phyloP scores from a whole-genome alignment of 2,113 vertebrate species.

The Protobothrops mucrosquamatus region DNA sequence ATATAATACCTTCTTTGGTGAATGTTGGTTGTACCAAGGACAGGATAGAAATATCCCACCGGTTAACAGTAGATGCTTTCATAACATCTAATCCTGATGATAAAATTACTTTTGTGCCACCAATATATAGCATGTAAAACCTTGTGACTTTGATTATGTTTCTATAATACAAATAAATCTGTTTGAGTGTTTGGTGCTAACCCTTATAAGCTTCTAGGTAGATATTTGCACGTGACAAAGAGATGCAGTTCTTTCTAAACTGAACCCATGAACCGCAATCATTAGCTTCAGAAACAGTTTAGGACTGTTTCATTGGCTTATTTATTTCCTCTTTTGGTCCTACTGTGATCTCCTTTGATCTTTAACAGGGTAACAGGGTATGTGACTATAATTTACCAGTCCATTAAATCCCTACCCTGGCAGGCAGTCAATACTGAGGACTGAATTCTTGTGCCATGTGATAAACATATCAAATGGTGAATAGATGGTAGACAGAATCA shows the following conservation, averaged over 20 bases:
- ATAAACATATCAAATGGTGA: neutral
- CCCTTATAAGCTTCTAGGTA: slow-evolving; percentile 69
- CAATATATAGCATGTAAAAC: slow-evolving; percentile 69
- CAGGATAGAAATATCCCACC: slow-evolving; percentile 23
- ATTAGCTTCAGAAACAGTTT: slow-evolving; percentile 45
- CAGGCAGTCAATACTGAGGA: neutral
- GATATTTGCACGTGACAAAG: slow-evolving; percentile 70
- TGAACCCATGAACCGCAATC: slow-evolving; percentile 44
- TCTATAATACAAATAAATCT: slow-evolving; percentile 69
- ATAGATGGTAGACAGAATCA: neutral
- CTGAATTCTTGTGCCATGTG: neutral
- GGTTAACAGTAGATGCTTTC: slow-evolving; percentile 67
- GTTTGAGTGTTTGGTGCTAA: slow-evolving; percentile 71
- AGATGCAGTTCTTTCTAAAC: slow-evolving; percentile 64
- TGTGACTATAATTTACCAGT: neutral
- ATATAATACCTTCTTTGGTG: slow-evolving; percentile 21
- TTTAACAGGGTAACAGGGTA: slow-evolving; percentile 14
- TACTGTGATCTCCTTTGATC: slow-evolving; percentile 38
- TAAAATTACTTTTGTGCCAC: slow-evolving; percentile 65
- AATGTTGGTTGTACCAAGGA: neutral
- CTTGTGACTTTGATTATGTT: slow-evolving; percentile 69
- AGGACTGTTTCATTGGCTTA: slow-evolving; percentile 26
- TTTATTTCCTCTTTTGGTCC: slow-evolving; percentile 40
- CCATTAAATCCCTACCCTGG: neutral
- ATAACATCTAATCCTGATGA: slow-evolving; percentile 62